These are phyloP conservation scores for Telenomus remus DNA, from an alignment of 1,140 invertebrate species.

Conservation along the genomic window DNA sequence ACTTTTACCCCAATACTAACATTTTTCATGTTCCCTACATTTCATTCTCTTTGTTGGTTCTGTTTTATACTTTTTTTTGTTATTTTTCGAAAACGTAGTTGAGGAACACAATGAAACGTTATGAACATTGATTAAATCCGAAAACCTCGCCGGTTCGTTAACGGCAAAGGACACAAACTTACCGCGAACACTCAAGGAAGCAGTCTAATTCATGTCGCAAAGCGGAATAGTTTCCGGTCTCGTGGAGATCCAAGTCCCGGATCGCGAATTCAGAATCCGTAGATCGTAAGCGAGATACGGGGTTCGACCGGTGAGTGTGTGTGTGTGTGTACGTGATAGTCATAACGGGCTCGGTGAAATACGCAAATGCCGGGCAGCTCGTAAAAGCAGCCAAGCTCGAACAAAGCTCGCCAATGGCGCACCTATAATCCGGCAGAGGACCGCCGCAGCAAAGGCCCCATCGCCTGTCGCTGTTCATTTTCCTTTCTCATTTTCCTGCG, in stretches of 20 bases:
- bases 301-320: constrained; percentile 4
- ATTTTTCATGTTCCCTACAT: too few relatives aligned
- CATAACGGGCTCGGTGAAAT: constrained; percentile 65
- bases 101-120: constrained; percentile 24
- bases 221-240: constrained; percentile 54
- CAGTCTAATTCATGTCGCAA: constrained; percentile 35
- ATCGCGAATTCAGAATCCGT: constrained; percentile 52
- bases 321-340: constrained; percentile 55
- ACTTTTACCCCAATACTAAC: too few relatives aligned
- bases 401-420: constrained; percentile 64
- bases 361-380: constrained; percentile 66
- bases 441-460: constrained; percentile 39
- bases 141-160: constrained; percentile 17
- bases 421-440: constrained; percentile 60
- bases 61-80: not conserved
- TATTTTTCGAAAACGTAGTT: constrained; percentile 6
- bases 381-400: constrained; percentile 67
- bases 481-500: constrained; percentile 47
- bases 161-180: constrained; percentile 12
- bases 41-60: not conserved
- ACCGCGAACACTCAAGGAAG: constrained; percentile 12
- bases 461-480: constrained; percentile 45
- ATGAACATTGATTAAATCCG: constrained; percentile 33
- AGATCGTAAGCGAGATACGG: constrained; percentile 54
- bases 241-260: constrained; percentile 36